A percentile compares a stretch with the other conserved stretches of the same genome.
phyloP scores from a whole-genome alignment of 2,797 vertebrate species.

The Protonibea diacanthus region DNA sequence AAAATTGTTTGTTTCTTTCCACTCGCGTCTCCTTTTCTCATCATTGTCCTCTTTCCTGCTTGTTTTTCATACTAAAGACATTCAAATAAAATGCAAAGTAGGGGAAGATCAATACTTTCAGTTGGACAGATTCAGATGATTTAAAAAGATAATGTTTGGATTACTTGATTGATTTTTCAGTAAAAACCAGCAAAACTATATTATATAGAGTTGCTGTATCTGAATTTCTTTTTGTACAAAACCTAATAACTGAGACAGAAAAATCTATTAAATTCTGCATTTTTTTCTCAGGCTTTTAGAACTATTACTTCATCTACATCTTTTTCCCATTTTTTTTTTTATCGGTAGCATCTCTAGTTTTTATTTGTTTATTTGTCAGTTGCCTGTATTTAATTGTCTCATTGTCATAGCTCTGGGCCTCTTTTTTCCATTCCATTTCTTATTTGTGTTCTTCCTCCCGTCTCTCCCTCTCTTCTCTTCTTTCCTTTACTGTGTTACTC shows the following conservation, averaged over 20 bases:
- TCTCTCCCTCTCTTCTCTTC: neutral
- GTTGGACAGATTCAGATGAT: too few relatives aligned
- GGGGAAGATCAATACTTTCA: neutral
- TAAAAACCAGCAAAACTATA: neutral
- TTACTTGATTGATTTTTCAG: neutral
- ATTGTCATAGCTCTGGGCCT: neutral
- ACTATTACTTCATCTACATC: too few relatives aligned
- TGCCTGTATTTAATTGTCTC: too few relatives aligned
- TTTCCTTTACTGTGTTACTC: neutral
- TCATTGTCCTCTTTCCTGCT: neutral
- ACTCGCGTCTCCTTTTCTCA: neutral
- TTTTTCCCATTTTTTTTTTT: neutral
- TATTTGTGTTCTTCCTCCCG: neutral
- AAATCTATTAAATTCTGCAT: neutral
- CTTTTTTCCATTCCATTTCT: neutral
- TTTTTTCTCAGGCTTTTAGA: neutral
- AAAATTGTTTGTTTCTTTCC: slow-evolving; percentile 28
- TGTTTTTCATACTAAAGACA: neutral
- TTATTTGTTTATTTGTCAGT: neutral
- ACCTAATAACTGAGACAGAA: neutral
- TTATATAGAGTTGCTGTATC: neutral
- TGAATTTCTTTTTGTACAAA: neutral
- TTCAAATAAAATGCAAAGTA: neutral
- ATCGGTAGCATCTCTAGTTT: neutral
- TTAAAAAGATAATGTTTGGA: neutral